Evolutionary conservation across 2,888 invertebrate species (phyloP).

Genomic region (Dasypogon diadema): DNA sequence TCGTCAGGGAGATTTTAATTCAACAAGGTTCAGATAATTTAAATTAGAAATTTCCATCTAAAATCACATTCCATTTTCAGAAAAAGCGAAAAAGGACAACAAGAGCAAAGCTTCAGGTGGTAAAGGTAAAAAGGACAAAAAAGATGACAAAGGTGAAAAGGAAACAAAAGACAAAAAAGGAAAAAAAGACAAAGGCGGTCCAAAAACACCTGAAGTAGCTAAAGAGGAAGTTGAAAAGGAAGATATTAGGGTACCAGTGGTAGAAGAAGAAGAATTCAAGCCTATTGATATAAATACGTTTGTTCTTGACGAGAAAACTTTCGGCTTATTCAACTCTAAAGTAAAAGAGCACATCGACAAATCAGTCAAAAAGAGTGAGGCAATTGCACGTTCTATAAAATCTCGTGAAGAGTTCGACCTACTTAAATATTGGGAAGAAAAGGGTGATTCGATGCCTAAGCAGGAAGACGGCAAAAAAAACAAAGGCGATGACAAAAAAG

Average conservation of each 20-base stretch:
- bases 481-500: background rate
- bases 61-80: background rate
- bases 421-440: background rate
- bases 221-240: background rate
- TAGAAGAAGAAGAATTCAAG: background rate
- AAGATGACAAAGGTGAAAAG: background rate
- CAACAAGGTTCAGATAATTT: background rate
- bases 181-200: background rate
- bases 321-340: background rate
- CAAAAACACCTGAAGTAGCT: background rate
- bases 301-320: conserved; percentile 3
- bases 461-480: background rate
- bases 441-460: background rate
- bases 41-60: background rate
- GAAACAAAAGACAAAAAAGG: background rate
- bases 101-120: background rate
- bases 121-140: background rate
- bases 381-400: background rate
- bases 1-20: conserved; percentile 34
- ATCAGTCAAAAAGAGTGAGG: background rate
- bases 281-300: background rate
- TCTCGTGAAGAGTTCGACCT: background rate
- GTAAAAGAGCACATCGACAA: background rate
- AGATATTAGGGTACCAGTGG: background rate
- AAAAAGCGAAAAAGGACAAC: background rate